Percentiles rank a stretch among this genome's conserved stretches.
Evolutionary conservation across 2,797 vertebrate genomes (phyloP).

Genomic region (Balearica regulorum): DNA sequence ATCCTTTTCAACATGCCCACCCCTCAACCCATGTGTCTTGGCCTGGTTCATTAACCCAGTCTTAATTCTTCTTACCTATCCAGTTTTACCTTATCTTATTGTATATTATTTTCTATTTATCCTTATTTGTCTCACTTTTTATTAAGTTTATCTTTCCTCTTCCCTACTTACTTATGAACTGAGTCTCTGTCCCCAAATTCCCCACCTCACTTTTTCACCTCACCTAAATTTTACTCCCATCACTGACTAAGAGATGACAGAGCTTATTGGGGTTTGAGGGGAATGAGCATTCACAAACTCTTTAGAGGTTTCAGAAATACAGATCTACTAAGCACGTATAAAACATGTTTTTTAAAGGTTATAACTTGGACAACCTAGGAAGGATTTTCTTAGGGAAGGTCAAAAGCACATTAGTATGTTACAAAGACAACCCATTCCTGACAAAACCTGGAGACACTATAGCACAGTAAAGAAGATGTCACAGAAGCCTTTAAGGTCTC

Average conservation of each 20-base stretch:
- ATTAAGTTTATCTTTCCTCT: neutral
- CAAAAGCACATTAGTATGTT: neutral
- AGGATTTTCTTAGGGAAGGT: neutral
- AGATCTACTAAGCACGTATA: neutral
- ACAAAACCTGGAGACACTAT: neutral
- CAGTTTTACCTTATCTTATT: neutral
- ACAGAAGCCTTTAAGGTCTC: neutral
- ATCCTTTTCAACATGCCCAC: neutral
- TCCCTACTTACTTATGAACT: neutral
- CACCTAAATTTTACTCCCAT: neutral
- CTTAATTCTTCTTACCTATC: neutral
- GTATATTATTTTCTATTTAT: neutral
- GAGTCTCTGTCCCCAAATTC: neutral
- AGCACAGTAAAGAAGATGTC: neutral
- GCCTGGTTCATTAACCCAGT: neutral
- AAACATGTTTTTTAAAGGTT: neutral
- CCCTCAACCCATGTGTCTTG: neutral
- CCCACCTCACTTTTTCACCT: neutral
- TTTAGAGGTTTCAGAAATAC: neutral
- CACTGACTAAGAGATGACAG: neutral
- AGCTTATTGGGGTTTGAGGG: neutral
- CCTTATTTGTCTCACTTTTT: neutral
- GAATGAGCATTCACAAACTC: neutral
- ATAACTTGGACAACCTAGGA: neutral
- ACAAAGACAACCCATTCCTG: neutral